phyloP scores from a whole-genome alignment of 2,888 invertebrate species.

The Operophtera brumata region DNA sequence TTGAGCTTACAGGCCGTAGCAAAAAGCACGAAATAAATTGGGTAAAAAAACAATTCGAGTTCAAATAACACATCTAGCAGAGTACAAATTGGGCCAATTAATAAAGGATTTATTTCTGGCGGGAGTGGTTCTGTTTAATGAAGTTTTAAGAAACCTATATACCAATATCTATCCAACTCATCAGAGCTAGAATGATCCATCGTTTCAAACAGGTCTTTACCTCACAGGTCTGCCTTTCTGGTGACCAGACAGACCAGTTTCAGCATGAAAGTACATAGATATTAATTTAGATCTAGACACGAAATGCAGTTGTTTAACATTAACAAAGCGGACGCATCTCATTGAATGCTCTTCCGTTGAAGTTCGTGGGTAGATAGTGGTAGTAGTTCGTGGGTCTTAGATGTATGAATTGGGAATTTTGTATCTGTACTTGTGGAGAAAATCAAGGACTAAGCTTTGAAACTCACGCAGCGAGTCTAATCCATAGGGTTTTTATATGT shows the following conservation, averaged over 20 bases:
- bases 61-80: no score
- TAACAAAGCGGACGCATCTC: constrained; percentile 37
- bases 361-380: not conserved
- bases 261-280: not conserved
- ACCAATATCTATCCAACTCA: not conserved
- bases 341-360: constrained; percentile 35
- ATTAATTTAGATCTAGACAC: constrained; percentile 4
- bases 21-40: no score
- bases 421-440: not conserved
- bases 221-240: not conserved
- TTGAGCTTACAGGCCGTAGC: no score
- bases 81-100: no score
- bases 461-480: no score
- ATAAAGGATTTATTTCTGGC: no score
- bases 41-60: no score
- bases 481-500: no score
- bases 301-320: constrained; percentile 8
- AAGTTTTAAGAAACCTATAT: no score
- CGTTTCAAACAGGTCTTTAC: not conserved
- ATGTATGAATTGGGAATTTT: not conserved
- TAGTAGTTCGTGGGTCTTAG: not conserved
- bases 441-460: not conserved
- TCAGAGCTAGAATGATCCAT: not conserved
- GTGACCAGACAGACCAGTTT: not conserved
- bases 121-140: no score